Percentiles rank a stretch among this genome's conserved stretches.
phyloP scores from a whole-genome alignment of 2,888 invertebrate genomes.

The Liposcelis brunnea region DNA sequence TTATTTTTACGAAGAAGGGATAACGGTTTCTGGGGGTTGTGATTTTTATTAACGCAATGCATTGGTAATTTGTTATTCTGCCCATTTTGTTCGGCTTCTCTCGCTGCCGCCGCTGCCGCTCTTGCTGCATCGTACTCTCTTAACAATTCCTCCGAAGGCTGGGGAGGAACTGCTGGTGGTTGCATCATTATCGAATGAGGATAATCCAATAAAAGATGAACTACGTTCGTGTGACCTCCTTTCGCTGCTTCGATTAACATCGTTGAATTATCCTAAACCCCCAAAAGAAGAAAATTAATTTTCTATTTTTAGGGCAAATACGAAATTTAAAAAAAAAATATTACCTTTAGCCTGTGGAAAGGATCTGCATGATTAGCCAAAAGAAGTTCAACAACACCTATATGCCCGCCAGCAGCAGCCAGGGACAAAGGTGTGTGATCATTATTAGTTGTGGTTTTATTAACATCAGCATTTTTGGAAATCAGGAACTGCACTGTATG shows the following conservation, averaged over 20 bases:
- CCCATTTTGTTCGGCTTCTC: conserved; percentile 6
- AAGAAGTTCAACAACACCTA: conserved; percentile 80
- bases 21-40: conserved; percentile 22
- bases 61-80: conserved; percentile 3
- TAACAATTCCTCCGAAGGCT: background rate
- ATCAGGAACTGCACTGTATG: conserved; percentile 94
- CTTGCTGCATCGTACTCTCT: conserved; percentile 11
- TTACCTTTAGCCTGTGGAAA: conserved; percentile 80
- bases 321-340: conserved; percentile 7
- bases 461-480: conserved; percentile 70
- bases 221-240: conserved; percentile 91
- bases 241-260: conserved; percentile 98
- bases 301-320: background rate
- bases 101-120: conserved; percentile 12
- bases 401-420: conserved; percentile 92
- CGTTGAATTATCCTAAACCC: conserved; percentile 73
- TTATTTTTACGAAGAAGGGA: conserved; percentile 35
- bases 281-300: background rate
- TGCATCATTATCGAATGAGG: conserved; percentile 65
- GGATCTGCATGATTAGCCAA: conserved; percentile 87
- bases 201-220: conserved; percentile 85
- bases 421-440: conserved; percentile 94
- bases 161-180: conserved; percentile 3
- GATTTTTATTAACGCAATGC: conserved; percentile 4
- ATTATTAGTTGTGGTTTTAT: conserved; percentile 77